Base-by-base conservation (phyloP, 2,113 vertebrate genomes). In the Sphyrna mokarran region DNA sequence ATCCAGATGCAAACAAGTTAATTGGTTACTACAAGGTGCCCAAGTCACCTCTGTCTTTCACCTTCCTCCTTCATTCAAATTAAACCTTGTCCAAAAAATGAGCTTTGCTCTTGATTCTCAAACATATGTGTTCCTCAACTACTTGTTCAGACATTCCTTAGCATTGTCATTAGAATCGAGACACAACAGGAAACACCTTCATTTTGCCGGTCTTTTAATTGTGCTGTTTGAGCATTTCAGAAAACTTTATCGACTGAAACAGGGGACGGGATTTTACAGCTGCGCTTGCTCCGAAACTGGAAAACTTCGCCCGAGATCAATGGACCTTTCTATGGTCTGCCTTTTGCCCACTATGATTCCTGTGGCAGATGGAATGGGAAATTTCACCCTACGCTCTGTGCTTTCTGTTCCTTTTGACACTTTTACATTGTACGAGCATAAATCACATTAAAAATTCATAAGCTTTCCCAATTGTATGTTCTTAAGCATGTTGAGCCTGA, bases 361-460 rank as follows among this genome's bases (percentile, higher is more conserved):
- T 54, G 48, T 54, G 48, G 48, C 48, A 54, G 48, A 54, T 4
- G 3, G 48, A 54, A 54, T 5, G 3, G 48, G 48, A 54, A 5
- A 54, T 4, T 54, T 54, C 48, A 54, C 48, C 48, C 48, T 4
- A 54, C 2, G 48, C 26, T 33, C 23, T 90, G 87, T 14, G 13
- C n/a, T 86, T 86, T 86, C 83, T 48, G 83, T 48, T 61, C 4
- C 11, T 26, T 61, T 90, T 58, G 61, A 61, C 54, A 26, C 1
- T 33, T 90, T 61, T 61, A 58, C 61, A 90, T 61, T 48, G 48
- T 10, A 54, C 11, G 29, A 89, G 9, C 13, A 89, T 89, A 54
- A 89, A 61, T 63, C 54, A n/a, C 54, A 90, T 90, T n/a, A 63
- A 63, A 90, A 63, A 90, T 90, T 87, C 43, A 87, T 43, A 85